A percentile compares a stretch with the other conserved stretches of the same genome.
Evolutionary conservation across 2,888 invertebrate genomes (phyloP).

Genomic region (Nemoura dubitans): DNA sequence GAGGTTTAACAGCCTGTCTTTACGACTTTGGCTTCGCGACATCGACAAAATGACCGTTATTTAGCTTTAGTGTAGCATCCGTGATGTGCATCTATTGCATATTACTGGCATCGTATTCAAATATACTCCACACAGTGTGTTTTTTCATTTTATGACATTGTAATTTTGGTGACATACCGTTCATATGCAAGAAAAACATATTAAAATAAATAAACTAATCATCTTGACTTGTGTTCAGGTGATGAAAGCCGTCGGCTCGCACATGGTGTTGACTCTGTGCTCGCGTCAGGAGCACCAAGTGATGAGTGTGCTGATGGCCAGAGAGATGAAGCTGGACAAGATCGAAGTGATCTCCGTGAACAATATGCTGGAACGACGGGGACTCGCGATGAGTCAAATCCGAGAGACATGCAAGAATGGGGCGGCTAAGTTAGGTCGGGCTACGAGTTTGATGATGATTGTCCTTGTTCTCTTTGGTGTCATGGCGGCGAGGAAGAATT

Average conservation of each 20-base stretch:
- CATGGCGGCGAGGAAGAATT: neutral
- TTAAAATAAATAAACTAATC: no score
- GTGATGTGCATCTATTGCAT: no score
- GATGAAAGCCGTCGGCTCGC: constrained; percentile 79
- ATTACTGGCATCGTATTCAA: no score
- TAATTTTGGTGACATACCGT: no score
- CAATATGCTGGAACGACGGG: constrained; percentile 71
- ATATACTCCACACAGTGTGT: no score
- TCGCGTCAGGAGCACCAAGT: constrained; percentile 70
- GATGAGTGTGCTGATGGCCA: constrained; percentile 69
- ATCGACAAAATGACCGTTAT: no score
- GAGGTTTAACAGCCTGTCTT: no score
- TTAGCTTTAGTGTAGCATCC: no score
- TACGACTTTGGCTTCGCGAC: no score
- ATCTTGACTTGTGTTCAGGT: no score
- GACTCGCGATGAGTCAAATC: constrained; percentile 61
- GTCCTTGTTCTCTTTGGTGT: neutral
- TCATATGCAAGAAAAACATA: no score
- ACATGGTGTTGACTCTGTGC: constrained; percentile 82
- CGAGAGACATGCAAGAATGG: constrained; percentile 45
- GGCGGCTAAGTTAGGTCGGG: neutral
- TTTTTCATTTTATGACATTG: no score
- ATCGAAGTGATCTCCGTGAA: constrained; percentile 72
- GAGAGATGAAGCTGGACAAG: constrained; percentile 40
- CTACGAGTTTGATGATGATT: neutral